Evolutionary conservation across 2,797 vertebrate genomes (phyloP), one percentile per base, ranked within the genome.

Genomic region (Leuciscus waleckii): DNA sequence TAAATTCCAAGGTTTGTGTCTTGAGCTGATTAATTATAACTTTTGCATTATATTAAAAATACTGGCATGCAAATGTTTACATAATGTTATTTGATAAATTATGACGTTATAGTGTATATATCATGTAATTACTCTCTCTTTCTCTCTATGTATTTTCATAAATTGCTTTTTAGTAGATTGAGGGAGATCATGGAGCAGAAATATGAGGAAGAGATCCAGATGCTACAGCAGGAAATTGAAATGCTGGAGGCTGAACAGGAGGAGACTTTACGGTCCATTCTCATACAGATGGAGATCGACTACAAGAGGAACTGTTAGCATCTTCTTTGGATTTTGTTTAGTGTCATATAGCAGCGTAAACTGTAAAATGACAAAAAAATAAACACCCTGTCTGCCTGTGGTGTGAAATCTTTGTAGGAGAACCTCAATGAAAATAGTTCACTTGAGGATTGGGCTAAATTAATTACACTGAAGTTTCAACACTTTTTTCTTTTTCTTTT

Each of bases 221-320:
- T 13, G 1, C 92, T 98, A 14, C 92, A 94, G 83, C 92, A 93
- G 82, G 96, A 97, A 91, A 94, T 97, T 39, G 51, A 88, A 43
- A 67, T 65, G 0, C 81, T 96, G 87, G 69, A 94, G 85, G 69
- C 88, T 19, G 91, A 95, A 39, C 91, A 92, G 75, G 89, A 95
- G 81, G 90, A 93, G 0, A 58, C 39, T 43, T 81, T 85, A 35
- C 90, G 92, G 21, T 91, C 92, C 77, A 84, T 92, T 23, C 78
- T 84, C 0, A 87, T 92, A 14, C 87, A 92, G 69, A 94, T 58
- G 89, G 89, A 3, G 88, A 91, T 89, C 86, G 92, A n/a, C 87
- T 96, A 89, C 80, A 91, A 17, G 84, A 88, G 1, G 83, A 94
- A 39, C 61, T 95, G 97, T 97, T 89, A 84, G 96, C 80, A 17